Conservation (phyloP, 2,113 vertebrate species). For the Acrocephalus kingi region DNA sequence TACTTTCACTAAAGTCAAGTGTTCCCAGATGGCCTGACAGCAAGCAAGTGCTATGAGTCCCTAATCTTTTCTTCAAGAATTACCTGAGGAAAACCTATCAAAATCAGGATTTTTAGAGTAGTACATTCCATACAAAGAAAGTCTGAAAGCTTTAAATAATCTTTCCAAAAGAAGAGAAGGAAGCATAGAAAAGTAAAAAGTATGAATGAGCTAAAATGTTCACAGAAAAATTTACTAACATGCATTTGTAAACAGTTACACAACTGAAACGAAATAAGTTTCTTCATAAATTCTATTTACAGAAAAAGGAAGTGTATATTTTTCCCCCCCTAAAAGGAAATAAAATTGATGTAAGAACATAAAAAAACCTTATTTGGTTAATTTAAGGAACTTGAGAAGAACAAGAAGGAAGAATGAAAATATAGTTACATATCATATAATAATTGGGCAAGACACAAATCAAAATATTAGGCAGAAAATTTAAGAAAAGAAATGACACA, state of each 20-base stretch:
- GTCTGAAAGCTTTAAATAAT: background rate
- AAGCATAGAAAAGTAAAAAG: background rate
- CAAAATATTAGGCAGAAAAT: background rate
- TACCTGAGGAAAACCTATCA: background rate
- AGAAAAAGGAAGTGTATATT: background rate
- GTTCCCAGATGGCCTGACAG: background rate
- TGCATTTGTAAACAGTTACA: background rate
- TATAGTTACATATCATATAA: background rate
- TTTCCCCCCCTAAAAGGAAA: background rate
- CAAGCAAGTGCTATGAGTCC: background rate
- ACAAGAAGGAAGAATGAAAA: background rate
- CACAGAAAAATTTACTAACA: background rate
- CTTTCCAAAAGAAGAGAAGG: background rate
- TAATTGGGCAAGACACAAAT: background rate
- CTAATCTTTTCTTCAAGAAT: background rate
- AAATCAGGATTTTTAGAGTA: background rate
- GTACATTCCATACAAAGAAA: background rate
- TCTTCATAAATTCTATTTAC: background rate
- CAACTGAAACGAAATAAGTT: background rate
- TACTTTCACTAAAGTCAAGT: background rate
- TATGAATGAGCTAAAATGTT: background rate
- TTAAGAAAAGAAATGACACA: background rate
- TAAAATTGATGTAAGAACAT: background rate
- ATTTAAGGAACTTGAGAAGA: background rate
- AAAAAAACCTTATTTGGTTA: background rate